phyloP scores from a whole-genome alignment of 2,888 invertebrate species.

The Cremastinae sp. region DNA sequence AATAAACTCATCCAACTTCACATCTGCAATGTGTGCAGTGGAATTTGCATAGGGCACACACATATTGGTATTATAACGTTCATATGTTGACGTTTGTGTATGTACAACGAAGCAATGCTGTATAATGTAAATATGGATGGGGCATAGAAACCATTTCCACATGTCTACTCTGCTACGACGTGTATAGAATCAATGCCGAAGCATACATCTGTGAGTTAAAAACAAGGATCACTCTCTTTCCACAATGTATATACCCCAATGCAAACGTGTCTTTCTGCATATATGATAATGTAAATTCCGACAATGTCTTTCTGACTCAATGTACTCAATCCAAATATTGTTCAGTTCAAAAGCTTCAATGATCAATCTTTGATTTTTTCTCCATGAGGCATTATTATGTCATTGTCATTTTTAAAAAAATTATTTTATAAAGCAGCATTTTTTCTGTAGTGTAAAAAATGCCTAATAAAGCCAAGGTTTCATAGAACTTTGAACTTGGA shows the following conservation, averaged over 20 bases:
- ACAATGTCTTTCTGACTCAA: constrained; percentile 47
- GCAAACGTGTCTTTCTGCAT: constrained; percentile 2
- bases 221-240: constrained; percentile 35
- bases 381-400: too few species aligned
- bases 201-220: constrained; percentile 51
- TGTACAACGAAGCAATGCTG: not conserved
- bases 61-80: not conserved
- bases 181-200: constrained; percentile 51
- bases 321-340: too few species aligned
- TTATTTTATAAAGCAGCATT: too few species aligned
- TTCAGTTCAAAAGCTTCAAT: too few species aligned
- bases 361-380: constrained; percentile 48
- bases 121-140: constrained; percentile 18
- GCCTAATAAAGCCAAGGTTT: too few species aligned
- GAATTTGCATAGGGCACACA: constrained; percentile 32
- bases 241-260: constrained; percentile 1
- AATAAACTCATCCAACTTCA: constrained; percentile 45
- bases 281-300: constrained; percentile 66
- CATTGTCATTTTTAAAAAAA: too few species aligned
- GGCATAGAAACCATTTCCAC: not conserved
- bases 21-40: constrained; percentile 42
- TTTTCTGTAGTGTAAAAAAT: too few species aligned
- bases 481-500: too few species aligned
- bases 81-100: not conserved
- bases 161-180: constrained; percentile 34